Evolutionary conservation across 2,113 vertebrate species (phyloP), one percentile per base, ranked within the genome.

Genomic region (Podocnemis expansa): DNA sequence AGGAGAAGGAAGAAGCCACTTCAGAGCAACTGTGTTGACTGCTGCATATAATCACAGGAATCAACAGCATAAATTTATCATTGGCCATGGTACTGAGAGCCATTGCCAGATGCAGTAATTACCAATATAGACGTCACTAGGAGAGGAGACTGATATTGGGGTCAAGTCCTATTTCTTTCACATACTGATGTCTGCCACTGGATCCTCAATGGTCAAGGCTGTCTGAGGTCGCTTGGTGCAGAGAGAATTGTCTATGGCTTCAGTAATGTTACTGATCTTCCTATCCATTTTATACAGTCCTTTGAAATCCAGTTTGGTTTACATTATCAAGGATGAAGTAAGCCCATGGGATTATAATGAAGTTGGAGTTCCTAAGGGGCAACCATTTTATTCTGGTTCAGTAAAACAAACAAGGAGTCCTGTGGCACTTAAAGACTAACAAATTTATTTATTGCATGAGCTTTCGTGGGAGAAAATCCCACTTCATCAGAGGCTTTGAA

Each of bases 11-110:
- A 73, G 52, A 34, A 79, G 31, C 24, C 60, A 0, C 29, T 51
- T 34, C 90, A 34, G 38, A 80, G 25, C 17, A 43, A 56, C 25
- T 13, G 19, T 79, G 2, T 60, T 58, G 80, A 70, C 41, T 76
- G 73, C 24, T 25, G 67, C 38, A 1, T n/a, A 54, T 3, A 52
- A n/a, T 38, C 47, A 9, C n/a, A 38, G 63, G 17, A 38, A n/a
- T 38, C 63, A 70, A 38, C 41, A 67, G 2, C 0, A 0, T 31
- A 41, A 76, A 22, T 43, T n/a, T 24, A n/a, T 49, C 10, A 58
- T 29, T 81, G 80, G 54, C 38, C 56, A 2, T 87, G 82, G 70
- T 47, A 29, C 45, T 87, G 79, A 78, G 43, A 21, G 14, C 38
- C 9, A 75, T 38, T 60, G 8, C 31, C 17, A 8, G 0, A 1